phyloP scores from a whole-genome alignment of 2,888 invertebrate genomes.

The Cyclophora punctaria region DNA sequence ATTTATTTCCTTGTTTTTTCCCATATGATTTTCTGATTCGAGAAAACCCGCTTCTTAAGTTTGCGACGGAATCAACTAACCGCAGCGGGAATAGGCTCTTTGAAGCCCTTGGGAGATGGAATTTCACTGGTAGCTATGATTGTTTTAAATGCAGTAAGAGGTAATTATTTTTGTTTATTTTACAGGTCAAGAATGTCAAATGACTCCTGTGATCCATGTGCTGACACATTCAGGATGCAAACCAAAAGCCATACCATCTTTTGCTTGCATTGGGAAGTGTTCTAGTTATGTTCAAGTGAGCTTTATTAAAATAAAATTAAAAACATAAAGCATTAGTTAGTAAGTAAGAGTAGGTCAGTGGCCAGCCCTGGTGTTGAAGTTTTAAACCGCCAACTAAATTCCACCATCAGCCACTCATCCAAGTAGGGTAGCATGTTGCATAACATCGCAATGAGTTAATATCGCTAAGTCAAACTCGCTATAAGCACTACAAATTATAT shows the following conservation, averaged over 20 bases:
- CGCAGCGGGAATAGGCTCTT: too few species aligned
- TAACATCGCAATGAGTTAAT: too few species aligned
- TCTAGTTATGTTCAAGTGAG: conserved; percentile 92
- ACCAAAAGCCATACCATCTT: conserved; percentile 94
- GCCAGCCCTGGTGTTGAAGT: too few species aligned
- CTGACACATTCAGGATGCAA: conserved; percentile 93
- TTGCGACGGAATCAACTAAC: too few species aligned
- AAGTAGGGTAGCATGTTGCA: too few species aligned
- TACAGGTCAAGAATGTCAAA: conserved; percentile 86
- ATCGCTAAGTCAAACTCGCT: too few species aligned
- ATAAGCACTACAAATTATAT: too few species aligned
- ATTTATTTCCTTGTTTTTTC: too few species aligned
- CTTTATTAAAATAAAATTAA: not conserved
- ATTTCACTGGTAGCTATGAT: too few species aligned
- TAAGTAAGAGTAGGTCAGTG: too few species aligned
- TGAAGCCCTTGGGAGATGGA: too few species aligned
- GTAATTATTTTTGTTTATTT: conserved; percentile 3
- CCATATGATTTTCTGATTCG: not conserved
- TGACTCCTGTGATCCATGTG: conserved; percentile 93
- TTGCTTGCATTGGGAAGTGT: conserved; percentile 93
- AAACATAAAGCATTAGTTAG: not conserved
- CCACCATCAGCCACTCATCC: not conserved
- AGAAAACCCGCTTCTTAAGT: too few species aligned
- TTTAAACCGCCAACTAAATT: not conserved
- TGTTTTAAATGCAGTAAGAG: not conserved